phyloP scores from a whole-genome alignment of 2,797 vertebrate species.

The Eulemur mongoz region DNA sequence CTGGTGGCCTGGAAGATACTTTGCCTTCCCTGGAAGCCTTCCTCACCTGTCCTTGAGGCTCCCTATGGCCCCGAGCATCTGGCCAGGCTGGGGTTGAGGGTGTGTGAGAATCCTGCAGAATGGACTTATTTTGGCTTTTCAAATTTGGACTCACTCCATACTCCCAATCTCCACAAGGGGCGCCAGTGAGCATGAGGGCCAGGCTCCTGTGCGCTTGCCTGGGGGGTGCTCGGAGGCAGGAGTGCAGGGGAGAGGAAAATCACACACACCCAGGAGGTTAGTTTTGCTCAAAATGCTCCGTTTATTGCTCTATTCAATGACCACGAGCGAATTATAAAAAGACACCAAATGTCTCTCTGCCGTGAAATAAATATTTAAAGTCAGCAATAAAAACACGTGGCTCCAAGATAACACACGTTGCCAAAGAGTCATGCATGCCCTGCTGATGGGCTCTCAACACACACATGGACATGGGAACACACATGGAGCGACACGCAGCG shows the following conservation, averaged over 20 bases:
- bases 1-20: neutral
- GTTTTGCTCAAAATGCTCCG: slow-evolving; percentile 86
- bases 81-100: neutral
- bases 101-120: neutral
- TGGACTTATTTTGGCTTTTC: neutral
- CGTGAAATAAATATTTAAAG: slow-evolving; percentile 86
- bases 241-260: neutral
- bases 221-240: neutral
- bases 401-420: slow-evolving; percentile 85
- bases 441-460: slow-evolving; percentile 82
- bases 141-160: neutral
- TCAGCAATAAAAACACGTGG: slow-evolving; percentile 87
- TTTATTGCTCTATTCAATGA: slow-evolving; percentile 89
- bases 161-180: neutral
- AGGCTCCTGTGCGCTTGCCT: neutral
- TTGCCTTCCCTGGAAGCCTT: neutral
- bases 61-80: neutral
- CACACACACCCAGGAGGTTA: slow-evolving; percentile 81
- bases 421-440: slow-evolving; percentile 85
- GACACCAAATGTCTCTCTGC: slow-evolving; percentile 84
- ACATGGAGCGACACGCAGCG: slow-evolving; percentile 57
- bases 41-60: neutral
- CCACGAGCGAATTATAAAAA: slow-evolving; percentile 85
- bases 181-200: neutral
- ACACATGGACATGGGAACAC: slow-evolving; percentile 79